Evolutionary conservation across 2,797 vertebrate species (phyloP), one percentile per base, ranked within the genome.

Genomic region (Iguana delicatissima): DNA sequence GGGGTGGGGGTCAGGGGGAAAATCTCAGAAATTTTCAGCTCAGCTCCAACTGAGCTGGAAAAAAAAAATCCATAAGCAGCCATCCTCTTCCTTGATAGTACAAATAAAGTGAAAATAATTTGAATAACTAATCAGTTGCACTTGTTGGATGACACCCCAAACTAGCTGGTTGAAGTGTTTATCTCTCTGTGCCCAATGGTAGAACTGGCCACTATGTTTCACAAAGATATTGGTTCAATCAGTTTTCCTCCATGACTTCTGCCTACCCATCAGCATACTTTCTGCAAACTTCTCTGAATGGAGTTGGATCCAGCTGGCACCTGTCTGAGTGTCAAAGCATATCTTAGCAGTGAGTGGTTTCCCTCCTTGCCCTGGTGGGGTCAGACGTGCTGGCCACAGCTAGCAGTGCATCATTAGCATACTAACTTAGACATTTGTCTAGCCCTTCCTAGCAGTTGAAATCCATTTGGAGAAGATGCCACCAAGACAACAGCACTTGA

Each of bases 251-350:
- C 32, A 5, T 6, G 16, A 29, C 32, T 64, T 8, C 6, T 64
- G 9, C 57, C 18, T n/a, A 6, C 4, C 18, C 26, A 0, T 62
- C 81, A 67, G 2, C 64, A 57, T 26, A 2, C 73, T 32, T 13
- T 38, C 20, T 59, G 59, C 20, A 42, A 4, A 16, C 22, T 18
- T 35, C 52, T 22, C 29, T 72, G 14, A 9, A 81, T 89, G 86
- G 82, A 87, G 91, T 79, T 52, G 83, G 0, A 92, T 52, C 24
- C 83, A 72, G 4, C 12, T 87, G 84, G 83, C 26, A 86, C 77
- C 46, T 46, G 32, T 2, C 67, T 57, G 90, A 83, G 26, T 72
- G 20, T 84, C 81, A 87, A 12, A 46, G 86, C 50, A 80, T 55
- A 74, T 24, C 62, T 0, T 59, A 62, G 73, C 10, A 73, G 4